Conservation (phyloP, 1,140 invertebrate species). For the Drosophila paulistorum region DNA sequence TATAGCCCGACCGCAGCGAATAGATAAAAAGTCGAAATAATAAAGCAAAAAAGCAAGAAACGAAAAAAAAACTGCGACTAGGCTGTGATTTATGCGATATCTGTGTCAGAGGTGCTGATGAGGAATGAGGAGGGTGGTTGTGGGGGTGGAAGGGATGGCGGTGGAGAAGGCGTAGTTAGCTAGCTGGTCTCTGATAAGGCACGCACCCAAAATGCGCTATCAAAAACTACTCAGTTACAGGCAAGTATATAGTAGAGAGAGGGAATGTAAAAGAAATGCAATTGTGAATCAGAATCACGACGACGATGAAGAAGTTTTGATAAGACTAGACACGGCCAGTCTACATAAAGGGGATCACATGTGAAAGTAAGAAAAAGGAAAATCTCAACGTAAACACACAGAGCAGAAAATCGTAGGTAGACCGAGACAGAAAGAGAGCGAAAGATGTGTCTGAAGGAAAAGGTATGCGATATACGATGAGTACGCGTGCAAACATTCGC, state of each 20-base stretch:
- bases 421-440: too few species aligned
- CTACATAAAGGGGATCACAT: slow-evolving; percentile 61
- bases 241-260: neutral
- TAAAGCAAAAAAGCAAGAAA: slow-evolving; percentile 28
- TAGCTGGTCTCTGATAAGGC: slow-evolving; percentile 60
- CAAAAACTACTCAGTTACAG: slow-evolving; percentile 4
- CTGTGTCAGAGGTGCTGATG: slow-evolving; percentile 49
- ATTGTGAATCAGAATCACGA: slow-evolving; percentile 60
- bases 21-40: slow-evolving; percentile 72
- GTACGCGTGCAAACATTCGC: slow-evolving; percentile 64
- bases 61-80: slow-evolving; percentile 62
- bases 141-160: neutral
- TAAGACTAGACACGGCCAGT: slow-evolving; percentile 35
- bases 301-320: slow-evolving; percentile 42
- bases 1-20: slow-evolving; percentile 69
- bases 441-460: slow-evolving; percentile 31
- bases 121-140: slow-evolving; percentile 5
- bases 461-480: slow-evolving; percentile 58
- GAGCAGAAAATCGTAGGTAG: slow-evolving; percentile 6
- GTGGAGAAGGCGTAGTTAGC: neutral
- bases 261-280: slow-evolving; percentile 41
- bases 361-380: slow-evolving; percentile 64
- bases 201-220: slow-evolving; percentile 56
- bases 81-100: slow-evolving; percentile 77
- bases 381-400: slow-evolving; percentile 28